Evolutionary conservation across 2,888 invertebrate species (phyloP).

Genomic region (Synergus umbraculus): DNA sequence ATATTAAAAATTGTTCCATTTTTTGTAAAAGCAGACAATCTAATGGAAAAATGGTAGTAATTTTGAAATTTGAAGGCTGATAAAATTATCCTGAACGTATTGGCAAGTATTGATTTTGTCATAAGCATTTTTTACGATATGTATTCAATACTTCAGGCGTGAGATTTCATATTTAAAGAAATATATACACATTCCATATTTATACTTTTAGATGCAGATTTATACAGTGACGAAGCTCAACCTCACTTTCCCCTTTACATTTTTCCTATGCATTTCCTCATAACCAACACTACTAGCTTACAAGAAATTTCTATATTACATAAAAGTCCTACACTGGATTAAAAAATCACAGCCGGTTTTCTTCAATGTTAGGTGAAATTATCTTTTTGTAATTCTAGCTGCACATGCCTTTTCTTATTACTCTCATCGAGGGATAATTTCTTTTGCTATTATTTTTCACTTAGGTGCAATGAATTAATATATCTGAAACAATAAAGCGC

Average conservation of each 20-base stretch:
- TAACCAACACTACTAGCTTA: constrained; percentile 41
- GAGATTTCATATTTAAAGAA: background rate
- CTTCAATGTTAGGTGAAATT: constrained; percentile 34
- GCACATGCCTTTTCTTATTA: background rate
- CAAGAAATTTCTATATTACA: constrained; percentile 47
- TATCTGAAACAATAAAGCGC: too few species aligned
- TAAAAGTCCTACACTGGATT: constrained; percentile 29
- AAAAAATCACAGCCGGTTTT: constrained; percentile 9
- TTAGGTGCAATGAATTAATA: background rate
- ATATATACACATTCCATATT: background rate
- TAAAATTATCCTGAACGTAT: background rate
- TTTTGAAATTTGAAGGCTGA: too few species aligned
- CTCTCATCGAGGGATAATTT: background rate
- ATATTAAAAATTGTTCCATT: too few species aligned
- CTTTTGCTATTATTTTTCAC: background rate
- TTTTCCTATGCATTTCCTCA: constrained; percentile 50
- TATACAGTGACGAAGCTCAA: background rate
- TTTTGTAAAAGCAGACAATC: too few species aligned
- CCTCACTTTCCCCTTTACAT: constrained; percentile 49
- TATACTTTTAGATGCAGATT: background rate
- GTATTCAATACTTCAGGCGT: background rate
- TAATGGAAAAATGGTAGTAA: too few species aligned
- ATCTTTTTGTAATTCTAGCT: background rate
- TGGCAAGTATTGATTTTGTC: background rate
- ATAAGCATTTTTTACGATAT: background rate